Evolutionary conservation across 2,797 vertebrate genomes (phyloP), one percentile per base, ranked within the genome.

Genomic region (Manis crassicaudata): DNA sequence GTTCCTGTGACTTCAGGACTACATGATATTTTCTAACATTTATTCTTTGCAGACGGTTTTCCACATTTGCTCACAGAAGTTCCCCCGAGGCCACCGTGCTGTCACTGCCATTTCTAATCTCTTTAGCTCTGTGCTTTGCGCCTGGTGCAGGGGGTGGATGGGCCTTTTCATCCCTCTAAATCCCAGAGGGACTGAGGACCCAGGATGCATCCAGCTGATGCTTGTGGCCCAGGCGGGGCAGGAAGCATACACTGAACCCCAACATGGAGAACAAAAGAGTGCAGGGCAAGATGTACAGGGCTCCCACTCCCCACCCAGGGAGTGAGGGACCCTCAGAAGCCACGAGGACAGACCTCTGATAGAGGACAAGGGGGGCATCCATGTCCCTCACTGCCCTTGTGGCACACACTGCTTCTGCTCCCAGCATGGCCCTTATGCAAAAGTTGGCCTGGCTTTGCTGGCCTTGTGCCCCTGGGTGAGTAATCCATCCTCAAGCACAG

Each of bases 181-280:
- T 52, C 20, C 21, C 0, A 1, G 9, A 25, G 62, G 52, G 25
- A 18, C 80, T 9, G 0, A 6, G 60, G 32, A 23, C 18, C 40
- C 14, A 16, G 29, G 29, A 17, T 27, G 58, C 17, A 1, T 14
- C 68, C 35, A 8, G 29, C 25, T 29, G 25, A 9, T 27, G 5
- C 65, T 27, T 46, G 58, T 5, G 13, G 62, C 43, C 52, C 32
- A 7, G 50, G 68, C 4, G 58, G 25, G 80, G 23, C 46, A 9
- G 72, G 43, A 27, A n/a, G 65, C 11, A 3, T 1, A 37, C 0
- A 6, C 50, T 5, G 46, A 56, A 2, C 50, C 54, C 43, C 43
- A 6, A 5, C 1, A 0, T 0, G 8, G 35, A 46, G 16, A 18
- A 50, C 12, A 35, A 52, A 52, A 35, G 68, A 50, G 16, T 3